phyloP scores from a whole-genome alignment of 64 coral and sea anemone species.

The Hydrozoanthus tunicans region DNA sequence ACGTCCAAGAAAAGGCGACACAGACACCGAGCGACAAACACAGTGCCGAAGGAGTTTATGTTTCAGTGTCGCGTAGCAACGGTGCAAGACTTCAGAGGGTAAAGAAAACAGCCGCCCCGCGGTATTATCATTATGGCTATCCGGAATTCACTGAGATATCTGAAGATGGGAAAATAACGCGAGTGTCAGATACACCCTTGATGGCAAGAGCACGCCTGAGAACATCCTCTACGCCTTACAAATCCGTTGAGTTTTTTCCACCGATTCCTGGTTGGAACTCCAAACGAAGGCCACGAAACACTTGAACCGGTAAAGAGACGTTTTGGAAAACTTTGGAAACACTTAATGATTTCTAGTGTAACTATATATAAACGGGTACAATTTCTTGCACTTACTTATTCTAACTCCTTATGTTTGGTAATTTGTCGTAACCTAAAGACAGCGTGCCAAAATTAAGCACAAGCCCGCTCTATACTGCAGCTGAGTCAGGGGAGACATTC shows the following conservation, averaged over 20 bases:
- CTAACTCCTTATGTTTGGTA: too few relatives aligned
- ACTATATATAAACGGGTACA: too few relatives aligned
- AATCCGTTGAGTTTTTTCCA: constrained; percentile 34
- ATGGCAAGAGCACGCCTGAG: constrained; percentile 7
- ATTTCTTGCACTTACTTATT: too few relatives aligned
- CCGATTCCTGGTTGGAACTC: constrained; percentile 53
- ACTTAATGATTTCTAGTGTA: too few relatives aligned
- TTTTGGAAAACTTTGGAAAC: too few relatives aligned
- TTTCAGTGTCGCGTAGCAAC: constrained; percentile 59
- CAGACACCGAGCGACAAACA: constrained; percentile 55
- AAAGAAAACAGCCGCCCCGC: constrained; percentile 22
- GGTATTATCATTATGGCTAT: constrained; percentile 8
- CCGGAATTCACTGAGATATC: constrained; percentile 29
- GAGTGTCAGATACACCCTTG: not conserved
- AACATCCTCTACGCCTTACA: not conserved
- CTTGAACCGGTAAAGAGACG: not conserved
- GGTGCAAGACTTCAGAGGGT: constrained; percentile 41
- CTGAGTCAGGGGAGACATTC: too few relatives aligned
- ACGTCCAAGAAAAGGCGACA: constrained; percentile 48
- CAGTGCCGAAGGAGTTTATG: constrained; percentile 49
- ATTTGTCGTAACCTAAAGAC: too few relatives aligned
- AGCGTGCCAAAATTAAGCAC: too few relatives aligned
- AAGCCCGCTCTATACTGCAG: too few relatives aligned
- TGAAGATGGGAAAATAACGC: constrained; percentile 1
- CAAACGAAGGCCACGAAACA: constrained; percentile 44